phyloP scores from a whole-genome alignment of 2,113 vertebrate species.

The Anarhynchus alexandrinus region DNA sequence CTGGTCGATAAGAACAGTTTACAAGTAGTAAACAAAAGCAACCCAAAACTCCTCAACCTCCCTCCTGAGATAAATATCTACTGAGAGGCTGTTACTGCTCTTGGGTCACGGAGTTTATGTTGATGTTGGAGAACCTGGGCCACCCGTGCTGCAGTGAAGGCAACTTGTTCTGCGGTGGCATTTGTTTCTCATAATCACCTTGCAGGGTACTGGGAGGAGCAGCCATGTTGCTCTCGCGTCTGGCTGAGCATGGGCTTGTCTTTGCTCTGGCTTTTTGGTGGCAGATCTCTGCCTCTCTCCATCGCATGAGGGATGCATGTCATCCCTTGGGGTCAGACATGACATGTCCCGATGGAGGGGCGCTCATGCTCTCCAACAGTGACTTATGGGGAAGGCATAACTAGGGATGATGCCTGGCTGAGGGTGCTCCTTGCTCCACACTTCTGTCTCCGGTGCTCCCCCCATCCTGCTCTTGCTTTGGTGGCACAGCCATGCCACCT shows the following conservation, averaged over 20 bases:
- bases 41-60: background rate
- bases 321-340: background rate
- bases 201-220: background rate
- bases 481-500: background rate
- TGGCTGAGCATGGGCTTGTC: background rate
- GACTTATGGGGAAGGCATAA: background rate
- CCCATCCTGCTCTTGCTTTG: background rate
- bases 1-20: background rate
- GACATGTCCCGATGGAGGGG: background rate
- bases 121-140: background rate
- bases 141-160: background rate
- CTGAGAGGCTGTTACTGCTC: background rate
- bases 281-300: background rate
- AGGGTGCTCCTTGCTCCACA: background rate
- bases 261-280: background rate
- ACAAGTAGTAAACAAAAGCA: background rate
- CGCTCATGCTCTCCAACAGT: background rate
- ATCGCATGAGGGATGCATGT: rapidly evolving
- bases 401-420: background rate
- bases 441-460: rapidly evolving
- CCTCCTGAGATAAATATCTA: background rate
- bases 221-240: rapidly evolving
- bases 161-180: rapidly evolving
- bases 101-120: background rate
- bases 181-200: background rate